Conservation (phyloP, 2,888 invertebrate genomes). For the Trypoxylon attenuatum region DNA sequence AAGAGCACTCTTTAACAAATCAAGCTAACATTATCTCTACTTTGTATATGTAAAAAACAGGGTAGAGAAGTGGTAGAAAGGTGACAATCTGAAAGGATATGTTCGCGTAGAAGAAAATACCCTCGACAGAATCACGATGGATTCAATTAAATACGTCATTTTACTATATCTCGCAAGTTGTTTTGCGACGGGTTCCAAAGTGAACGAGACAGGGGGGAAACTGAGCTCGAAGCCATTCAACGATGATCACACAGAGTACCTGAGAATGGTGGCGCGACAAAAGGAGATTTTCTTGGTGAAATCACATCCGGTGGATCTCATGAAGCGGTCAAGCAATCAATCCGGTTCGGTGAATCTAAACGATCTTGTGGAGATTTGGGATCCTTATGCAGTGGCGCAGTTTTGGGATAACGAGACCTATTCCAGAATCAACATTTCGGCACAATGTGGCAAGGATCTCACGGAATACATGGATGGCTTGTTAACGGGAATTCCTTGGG, state of each 20-base stretch:
- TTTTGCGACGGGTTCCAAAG: too few species aligned
- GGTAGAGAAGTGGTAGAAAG: too few species aligned
- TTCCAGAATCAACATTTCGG: conserved; percentile 74
- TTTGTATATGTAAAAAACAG: too few species aligned
- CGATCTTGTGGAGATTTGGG: conserved; percentile 50
- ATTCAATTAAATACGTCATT: too few species aligned
- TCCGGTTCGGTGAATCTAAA: not conserved
- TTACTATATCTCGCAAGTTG: too few species aligned
- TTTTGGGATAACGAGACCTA: conserved; percentile 69
- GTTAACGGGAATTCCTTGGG: conserved; percentile 76
- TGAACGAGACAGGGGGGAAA: too few species aligned
- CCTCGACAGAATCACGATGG: too few species aligned
- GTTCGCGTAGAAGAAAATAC: too few species aligned
- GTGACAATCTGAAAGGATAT: too few species aligned
- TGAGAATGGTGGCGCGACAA: not conserved
- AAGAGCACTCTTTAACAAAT: too few species aligned
- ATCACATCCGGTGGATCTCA: not conserved
- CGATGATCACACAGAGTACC: not conserved
- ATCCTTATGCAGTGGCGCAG: conserved; percentile 42
- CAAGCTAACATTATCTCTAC: too few species aligned
- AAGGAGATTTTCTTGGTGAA: not conserved
- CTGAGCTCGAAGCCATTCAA: not conserved
- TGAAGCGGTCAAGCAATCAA: not conserved
- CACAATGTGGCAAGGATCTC: conserved; percentile 75
- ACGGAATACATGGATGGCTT: conserved; percentile 75